These are phyloP conservation scores for Suncus etruscus DNA, from an alignment of 2,113 vertebrate species.

Conservation along the genomic window DNA sequence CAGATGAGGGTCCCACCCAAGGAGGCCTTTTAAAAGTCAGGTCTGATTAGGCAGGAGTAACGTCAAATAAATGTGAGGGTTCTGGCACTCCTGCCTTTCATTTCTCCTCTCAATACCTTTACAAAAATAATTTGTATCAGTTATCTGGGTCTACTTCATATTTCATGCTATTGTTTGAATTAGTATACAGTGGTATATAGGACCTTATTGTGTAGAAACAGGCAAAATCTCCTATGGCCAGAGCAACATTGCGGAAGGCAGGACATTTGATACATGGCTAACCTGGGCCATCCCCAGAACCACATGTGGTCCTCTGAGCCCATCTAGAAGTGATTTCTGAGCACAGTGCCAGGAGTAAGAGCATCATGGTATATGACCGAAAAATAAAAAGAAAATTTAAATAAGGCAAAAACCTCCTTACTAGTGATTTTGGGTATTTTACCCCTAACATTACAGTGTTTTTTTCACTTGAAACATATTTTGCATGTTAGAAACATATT, in stretches of 20 bases:
- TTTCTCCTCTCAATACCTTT: not conserved
- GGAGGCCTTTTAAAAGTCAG: slow-evolving; percentile 60
- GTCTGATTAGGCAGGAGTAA: slow-evolving; percentile 46
- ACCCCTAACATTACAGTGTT: not conserved
- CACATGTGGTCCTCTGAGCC: no score
- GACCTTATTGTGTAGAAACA: slow-evolving; percentile 19
- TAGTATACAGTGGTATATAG: slow-evolving; percentile 10
- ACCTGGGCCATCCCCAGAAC: no score
- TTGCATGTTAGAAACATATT: slow-evolving; percentile 49
- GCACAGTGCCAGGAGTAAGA: no score
- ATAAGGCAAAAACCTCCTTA: slow-evolving; percentile 32
- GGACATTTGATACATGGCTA: no score
- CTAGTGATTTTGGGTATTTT: not conserved
- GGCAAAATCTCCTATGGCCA: no score
- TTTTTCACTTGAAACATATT: slow-evolving; percentile 32
- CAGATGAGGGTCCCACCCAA: slow-evolving; percentile 3
- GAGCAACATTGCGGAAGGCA: no score
- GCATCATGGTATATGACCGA: no score
- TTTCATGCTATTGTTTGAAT: not conserved
- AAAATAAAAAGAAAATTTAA: not conserved
- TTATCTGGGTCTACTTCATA: not conserved
- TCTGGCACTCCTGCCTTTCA: not conserved
- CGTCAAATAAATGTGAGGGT: not conserved
- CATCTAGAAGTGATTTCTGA: no score
- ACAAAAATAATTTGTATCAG: not conserved